phyloP scores from a whole-genome alignment of 2,888 invertebrate species.

The Drosophila greeni region DNA sequence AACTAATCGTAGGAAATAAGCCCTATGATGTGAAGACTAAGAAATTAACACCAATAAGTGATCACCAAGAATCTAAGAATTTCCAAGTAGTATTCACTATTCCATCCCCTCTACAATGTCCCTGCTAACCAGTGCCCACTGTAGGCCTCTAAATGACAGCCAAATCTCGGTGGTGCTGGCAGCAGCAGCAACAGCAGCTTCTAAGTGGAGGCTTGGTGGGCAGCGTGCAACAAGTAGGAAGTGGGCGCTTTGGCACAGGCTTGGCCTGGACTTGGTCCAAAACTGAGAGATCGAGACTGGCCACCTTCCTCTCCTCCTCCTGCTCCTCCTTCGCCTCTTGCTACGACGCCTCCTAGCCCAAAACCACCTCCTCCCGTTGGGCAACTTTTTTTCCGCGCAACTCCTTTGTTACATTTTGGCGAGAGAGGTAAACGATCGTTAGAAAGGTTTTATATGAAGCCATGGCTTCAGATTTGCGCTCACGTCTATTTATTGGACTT shows the following conservation, averaged over 20 bases:
- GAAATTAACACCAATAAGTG: not conserved
- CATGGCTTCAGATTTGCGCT: slow-evolving; percentile 65
- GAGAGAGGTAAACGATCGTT: slow-evolving; percentile 74
- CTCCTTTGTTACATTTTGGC: slow-evolving; percentile 73
- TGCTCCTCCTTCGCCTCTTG: slow-evolving; percentile 7
- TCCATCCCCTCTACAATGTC: not conserved
- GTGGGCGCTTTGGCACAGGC: slow-evolving; percentile 68
- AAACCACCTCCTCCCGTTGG: slow-evolving; percentile 24
- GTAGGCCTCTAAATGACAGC: slow-evolving; percentile 39
- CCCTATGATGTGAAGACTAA: not conserved
- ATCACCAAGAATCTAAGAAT: not conserved
- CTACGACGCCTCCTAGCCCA: slow-evolving; percentile 7
- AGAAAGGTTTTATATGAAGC: slow-evolving; percentile 68
- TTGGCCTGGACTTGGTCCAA: slow-evolving; percentile 49
- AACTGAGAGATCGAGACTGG: slow-evolving; percentile 34
- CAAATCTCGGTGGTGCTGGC: slow-evolving; percentile 51
- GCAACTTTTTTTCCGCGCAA: slow-evolving; percentile 57
- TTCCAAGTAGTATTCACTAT: not conserved
- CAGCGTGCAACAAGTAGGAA: slow-evolving; percentile 67
- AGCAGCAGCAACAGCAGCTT: slow-evolving; percentile 19
- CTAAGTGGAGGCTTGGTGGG: slow-evolving; percentile 63
- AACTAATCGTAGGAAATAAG: not conserved
- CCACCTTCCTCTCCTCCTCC: slow-evolving; percentile 28
- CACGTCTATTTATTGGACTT: slow-evolving; percentile 65
- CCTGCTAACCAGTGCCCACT: not conserved